A percentile compares a stretch with the other conserved stretches of the same genome.
Evolutionary conservation across 2,113 vertebrate genomes (phyloP).

Genomic region (Narcine bancroftii): DNA sequence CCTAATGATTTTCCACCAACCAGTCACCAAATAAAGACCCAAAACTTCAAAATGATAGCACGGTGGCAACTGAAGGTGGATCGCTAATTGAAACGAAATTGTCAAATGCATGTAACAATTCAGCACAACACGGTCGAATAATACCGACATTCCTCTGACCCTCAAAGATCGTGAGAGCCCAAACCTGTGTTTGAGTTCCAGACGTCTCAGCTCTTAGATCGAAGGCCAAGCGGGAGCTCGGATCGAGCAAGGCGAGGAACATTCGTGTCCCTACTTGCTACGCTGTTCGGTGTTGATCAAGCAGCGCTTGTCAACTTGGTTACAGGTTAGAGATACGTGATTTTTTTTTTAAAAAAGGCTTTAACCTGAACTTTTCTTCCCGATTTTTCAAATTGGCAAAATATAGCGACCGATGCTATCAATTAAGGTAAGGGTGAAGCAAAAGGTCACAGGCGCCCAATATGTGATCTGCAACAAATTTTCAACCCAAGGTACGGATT

Average conservation of each 20-base stretch:
- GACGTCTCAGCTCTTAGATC: not conserved
- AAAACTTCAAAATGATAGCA: not conserved
- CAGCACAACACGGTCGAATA: not conserved
- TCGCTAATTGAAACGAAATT: not conserved
- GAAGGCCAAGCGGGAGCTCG: not conserved
- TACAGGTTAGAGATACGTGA: too few species aligned
- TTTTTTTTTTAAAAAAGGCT: too few species aligned
- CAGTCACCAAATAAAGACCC: not conserved
- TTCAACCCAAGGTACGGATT: not conserved
- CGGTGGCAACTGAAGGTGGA: not conserved
- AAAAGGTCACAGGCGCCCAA: not conserved
- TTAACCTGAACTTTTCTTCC: not conserved
- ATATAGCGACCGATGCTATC: not conserved
- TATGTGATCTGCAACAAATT: not conserved
- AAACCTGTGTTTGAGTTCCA: not conserved
- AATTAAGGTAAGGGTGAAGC: not conserved
- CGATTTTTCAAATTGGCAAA: not conserved
- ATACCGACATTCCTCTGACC: too few species aligned
- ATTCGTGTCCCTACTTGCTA: too few species aligned
- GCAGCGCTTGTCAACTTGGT: not conserved
- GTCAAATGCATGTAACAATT: not conserved
- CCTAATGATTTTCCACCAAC: not conserved
- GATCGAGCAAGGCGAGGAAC: not conserved
- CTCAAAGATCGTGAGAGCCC: not conserved
- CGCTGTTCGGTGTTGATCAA: not conserved